Evolutionary conservation across 1,140 invertebrate genomes (phyloP).

Genomic region (Yoshiicerus persimilis): DNA sequence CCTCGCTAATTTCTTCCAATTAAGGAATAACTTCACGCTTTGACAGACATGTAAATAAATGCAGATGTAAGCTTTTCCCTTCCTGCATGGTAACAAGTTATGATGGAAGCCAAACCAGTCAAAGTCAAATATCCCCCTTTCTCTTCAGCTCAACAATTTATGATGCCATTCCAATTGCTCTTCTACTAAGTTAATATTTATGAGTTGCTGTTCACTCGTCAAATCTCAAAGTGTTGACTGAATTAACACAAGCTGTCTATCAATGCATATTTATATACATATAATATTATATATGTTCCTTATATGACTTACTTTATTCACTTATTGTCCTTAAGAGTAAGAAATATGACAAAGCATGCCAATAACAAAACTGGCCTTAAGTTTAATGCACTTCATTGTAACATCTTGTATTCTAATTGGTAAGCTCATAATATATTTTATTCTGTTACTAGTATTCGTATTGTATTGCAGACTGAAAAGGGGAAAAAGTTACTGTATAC

Average conservation of each 20-base stretch:
- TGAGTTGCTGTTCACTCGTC: background rate
- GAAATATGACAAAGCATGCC: background rate
- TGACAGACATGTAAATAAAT: constrained; percentile 39
- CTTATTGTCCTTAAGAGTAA: background rate
- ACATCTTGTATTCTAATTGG: too few relatives aligned
- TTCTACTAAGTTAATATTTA: background rate
- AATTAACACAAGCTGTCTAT: background rate
- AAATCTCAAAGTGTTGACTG: background rate
- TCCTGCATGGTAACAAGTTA: background rate
- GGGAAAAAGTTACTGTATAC: background rate
- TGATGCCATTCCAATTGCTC: background rate
- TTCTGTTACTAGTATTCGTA: too few relatives aligned
- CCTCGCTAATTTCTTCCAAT: constrained; percentile 33
- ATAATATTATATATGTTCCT: too few relatives aligned
- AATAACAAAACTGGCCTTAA: background rate
- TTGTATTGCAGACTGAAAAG: background rate
- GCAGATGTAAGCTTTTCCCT: constrained; percentile 3
- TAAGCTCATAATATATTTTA: too few relatives aligned
- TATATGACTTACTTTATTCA: background rate
- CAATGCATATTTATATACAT: background rate
- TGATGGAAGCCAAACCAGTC: background rate
- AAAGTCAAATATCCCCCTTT: background rate
- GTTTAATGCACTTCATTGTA: background rate
- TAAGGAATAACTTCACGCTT: constrained; percentile 36
- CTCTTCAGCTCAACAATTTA: background rate